Evolutionary conservation across 2,113 vertebrate genomes (phyloP), one percentile per base, ranked within the genome.

Genomic region (Odocoileus hemionus): DNA sequence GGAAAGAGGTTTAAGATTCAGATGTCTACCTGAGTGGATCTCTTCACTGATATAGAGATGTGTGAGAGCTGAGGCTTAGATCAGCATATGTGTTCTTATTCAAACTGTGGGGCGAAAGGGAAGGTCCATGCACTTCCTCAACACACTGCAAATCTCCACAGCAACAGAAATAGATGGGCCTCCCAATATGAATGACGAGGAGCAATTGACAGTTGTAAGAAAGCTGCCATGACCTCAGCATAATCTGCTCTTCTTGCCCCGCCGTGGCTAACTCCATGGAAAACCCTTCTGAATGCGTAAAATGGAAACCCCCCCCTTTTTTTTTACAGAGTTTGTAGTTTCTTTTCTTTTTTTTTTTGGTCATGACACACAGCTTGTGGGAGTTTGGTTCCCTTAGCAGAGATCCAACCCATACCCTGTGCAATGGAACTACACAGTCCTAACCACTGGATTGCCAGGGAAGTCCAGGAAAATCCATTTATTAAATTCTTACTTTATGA

Each of bases 101-200:
- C 80, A 78, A 54, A 82, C 95, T 86, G 33, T 70, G 58, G 26
- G 2, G 7, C 45, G 60, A 78, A 91, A 95, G 52, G 39, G 60
- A 64, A 95, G 94, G 57, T 61, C 85, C 60, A 0, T 6, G 58
- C n/a, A 55, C 84, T 23, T 55, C 64, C 87, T 93, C 94, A 45
- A 30, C 39, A 45, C 14, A 4, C 8, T 52, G 45, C n/a, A 36
- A 79, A 57, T 95, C 60, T 89, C 94, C 82, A 54, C 33, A 93
- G 97, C 95, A 97, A 89, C 64, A 1, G 6, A 64, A 80, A 33
- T 3, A 3, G 8, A 43, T n/a, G 60, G 1, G 0, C 50, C 64
- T 97, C 43, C 33, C 30, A 52, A 52, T 43, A 6, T 28, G 86
- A 60, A 23, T 0, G 0, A 30, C 2, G 64, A 94, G 0, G 0